Percentiles rank a stretch among this genome's conserved stretches.
These are phyloP conservation scores for Tribolium freemani DNA, from an alignment of 2,888 invertebrate genomes.

Conservation along the genomic window DNA sequence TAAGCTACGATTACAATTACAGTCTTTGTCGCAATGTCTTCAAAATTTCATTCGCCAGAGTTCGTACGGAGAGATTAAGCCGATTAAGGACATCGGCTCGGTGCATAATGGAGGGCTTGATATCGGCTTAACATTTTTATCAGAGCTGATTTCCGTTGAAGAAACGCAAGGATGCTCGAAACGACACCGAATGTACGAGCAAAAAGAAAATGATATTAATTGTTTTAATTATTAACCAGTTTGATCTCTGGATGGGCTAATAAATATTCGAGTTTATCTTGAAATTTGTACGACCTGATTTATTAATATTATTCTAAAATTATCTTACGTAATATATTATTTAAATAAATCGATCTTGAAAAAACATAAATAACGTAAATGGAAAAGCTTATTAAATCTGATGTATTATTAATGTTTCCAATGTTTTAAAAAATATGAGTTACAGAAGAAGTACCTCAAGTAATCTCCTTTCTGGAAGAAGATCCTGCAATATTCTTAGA, in stretches of 20 bases:
- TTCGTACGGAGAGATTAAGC: not conserved
- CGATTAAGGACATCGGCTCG: not conserved
- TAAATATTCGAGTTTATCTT: constrained; percentile 16
- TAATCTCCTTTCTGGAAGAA: not conserved
- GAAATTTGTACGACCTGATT: not conserved
- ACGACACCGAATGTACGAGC: not conserved
- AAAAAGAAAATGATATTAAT: constrained; percentile 5
- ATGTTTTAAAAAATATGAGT: constrained; percentile 2
- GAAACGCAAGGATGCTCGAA: not conserved
- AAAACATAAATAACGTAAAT: constrained; percentile 4
- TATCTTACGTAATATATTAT: not conserved
- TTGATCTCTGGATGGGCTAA: not conserved
- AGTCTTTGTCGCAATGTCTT: not conserved
- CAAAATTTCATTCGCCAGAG: not conserved
- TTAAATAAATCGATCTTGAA: constrained; percentile 7
- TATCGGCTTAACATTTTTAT: not conserved
- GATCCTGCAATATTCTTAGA: not conserved
- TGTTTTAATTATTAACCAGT: constrained; percentile 7
- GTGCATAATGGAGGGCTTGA: not conserved
- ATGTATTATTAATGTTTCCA: constrained; percentile 14
- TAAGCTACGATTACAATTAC: not conserved
- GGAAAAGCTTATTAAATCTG: constrained; percentile 2
- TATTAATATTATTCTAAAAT: constrained; percentile 13
- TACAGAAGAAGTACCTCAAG: not conserved
- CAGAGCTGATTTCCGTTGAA: not conserved